Conservation (phyloP, 2,797 vertebrate genomes). For the Lateolabrax maculatus region DNA sequence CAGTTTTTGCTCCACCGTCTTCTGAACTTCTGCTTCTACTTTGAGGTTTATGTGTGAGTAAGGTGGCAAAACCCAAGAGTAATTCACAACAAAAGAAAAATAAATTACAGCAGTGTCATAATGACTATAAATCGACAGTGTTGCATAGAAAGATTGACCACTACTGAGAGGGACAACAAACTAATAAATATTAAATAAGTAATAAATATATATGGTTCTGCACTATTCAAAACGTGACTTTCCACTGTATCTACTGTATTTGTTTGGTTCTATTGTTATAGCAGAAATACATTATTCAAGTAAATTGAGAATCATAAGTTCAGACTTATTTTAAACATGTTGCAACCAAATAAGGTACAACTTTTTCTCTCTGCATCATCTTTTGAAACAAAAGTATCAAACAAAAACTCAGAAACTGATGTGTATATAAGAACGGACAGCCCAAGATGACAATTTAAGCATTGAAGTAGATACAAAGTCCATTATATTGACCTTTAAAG, state of each 20-base stretch:
- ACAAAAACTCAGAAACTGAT: slow-evolving; percentile 15
- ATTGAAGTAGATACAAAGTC: slow-evolving; percentile 6
- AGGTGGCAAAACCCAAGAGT: background rate
- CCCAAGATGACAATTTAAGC: background rate
- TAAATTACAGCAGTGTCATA: slow-evolving; percentile 46
- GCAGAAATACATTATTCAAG: slow-evolving; percentile 27
- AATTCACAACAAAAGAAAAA: slow-evolving; percentile 39
- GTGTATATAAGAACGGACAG: background rate
- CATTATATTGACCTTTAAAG: slow-evolving; percentile 18
- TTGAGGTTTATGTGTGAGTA: background rate
- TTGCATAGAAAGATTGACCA: slow-evolving; percentile 76
- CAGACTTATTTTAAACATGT: slow-evolving; percentile 5
- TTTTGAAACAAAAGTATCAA: slow-evolving; percentile 22
- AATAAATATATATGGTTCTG: slow-evolving; percentile 64
- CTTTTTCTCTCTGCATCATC: background rate
- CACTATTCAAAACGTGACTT: slow-evolving; percentile 34
- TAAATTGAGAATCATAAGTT: slow-evolving; percentile 23
- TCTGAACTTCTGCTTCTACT: slow-evolving; percentile 16
- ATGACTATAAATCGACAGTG: slow-evolving; percentile 42
- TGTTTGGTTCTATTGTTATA: slow-evolving; percentile 44
- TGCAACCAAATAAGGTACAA: background rate
- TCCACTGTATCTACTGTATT: too few species aligned
- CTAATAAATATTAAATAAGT: slow-evolving; percentile 74
- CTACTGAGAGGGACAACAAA: slow-evolving; percentile 52
- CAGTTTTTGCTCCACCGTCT: background rate